Conservation (phyloP, 2,797 vertebrate genomes). For the Arnoldichthys spilopterus region DNA sequence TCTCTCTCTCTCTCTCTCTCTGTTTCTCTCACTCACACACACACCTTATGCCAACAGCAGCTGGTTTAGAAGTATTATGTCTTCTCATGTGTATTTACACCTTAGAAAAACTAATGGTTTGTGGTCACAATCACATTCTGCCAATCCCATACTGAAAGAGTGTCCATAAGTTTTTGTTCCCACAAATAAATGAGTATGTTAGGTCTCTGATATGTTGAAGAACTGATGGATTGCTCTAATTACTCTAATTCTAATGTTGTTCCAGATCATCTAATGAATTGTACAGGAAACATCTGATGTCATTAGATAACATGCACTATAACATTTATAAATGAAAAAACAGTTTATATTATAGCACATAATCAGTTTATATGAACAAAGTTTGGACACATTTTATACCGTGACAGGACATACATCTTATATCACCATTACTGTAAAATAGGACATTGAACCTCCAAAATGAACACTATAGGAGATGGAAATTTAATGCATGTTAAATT, state of each 20-base stretch:
- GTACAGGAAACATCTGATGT: not conserved
- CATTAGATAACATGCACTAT: too few species aligned
- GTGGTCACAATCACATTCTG: conserved; percentile 90
- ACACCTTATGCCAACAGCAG: conserved; percentile 94
- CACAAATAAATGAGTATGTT: conserved; percentile 53
- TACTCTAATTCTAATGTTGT: too few species aligned
- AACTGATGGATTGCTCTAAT: not conserved
- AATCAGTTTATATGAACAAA: too few species aligned
- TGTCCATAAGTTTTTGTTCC: conserved; percentile 73
- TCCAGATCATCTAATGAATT: too few species aligned
- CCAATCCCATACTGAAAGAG: conserved; percentile 76
- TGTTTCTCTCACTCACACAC: not conserved
- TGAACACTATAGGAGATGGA: too few species aligned
- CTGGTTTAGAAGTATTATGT: conserved; percentile 99
- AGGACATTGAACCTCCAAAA: too few species aligned
- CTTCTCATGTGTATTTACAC: conserved; percentile 99
- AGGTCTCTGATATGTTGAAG: conserved; percentile 5
- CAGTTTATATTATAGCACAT: too few species aligned
- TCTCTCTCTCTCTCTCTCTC: conserved; percentile 2
- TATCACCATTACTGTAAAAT: not conserved
- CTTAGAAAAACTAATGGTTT: conserved; percentile 87
- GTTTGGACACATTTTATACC: too few species aligned
- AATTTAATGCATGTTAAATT: too few species aligned
- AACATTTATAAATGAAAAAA: too few species aligned
- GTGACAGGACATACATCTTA: too few species aligned